phyloP scores from a whole-genome alignment of 1,140 invertebrate genomes.

The Drosophila carrolli region DNA sequence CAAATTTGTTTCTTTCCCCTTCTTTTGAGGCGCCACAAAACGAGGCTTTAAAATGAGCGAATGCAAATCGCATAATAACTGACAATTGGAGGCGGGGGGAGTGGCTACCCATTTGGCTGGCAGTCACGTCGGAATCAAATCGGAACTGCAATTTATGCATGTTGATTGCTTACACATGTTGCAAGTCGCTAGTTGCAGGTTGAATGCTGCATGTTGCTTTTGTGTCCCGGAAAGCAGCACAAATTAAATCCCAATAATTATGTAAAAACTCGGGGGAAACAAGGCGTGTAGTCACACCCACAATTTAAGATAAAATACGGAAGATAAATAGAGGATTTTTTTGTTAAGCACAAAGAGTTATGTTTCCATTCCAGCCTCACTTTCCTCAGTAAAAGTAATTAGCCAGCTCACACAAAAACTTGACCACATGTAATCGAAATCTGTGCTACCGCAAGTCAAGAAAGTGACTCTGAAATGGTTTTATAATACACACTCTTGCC shows the following conservation, averaged over 20 bases:
- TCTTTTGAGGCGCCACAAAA: constrained; percentile 11
- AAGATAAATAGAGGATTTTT: constrained; percentile 38
- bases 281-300: constrained; percentile 58
- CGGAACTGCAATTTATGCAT: constrained; percentile 49
- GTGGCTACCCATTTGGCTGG: constrained; percentile 33
- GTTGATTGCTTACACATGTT: constrained; percentile 50
- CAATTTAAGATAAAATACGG: constrained; percentile 53
- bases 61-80: constrained; percentile 69
- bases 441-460: background rate
- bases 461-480: constrained; percentile 33
- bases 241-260: constrained; percentile 77
- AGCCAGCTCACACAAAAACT: constrained; percentile 11
- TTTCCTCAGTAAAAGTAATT: constrained; percentile 23
- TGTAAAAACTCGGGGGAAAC: constrained; percentile 52
- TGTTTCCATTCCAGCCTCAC: background rate
- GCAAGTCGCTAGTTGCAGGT: constrained; percentile 19
- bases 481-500: constrained; percentile 16
- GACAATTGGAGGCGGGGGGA: constrained; percentile 42
- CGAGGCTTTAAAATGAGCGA: constrained; percentile 64
- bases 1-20: constrained; percentile 39
- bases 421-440: background rate
- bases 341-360: background rate
- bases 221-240: constrained; percentile 36
- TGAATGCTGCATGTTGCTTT: constrained; percentile 1
- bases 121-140: constrained; percentile 48